Evolutionary conservation across 2,113 vertebrate species (phyloP).

Genomic region (Solea senegalensis): DNA sequence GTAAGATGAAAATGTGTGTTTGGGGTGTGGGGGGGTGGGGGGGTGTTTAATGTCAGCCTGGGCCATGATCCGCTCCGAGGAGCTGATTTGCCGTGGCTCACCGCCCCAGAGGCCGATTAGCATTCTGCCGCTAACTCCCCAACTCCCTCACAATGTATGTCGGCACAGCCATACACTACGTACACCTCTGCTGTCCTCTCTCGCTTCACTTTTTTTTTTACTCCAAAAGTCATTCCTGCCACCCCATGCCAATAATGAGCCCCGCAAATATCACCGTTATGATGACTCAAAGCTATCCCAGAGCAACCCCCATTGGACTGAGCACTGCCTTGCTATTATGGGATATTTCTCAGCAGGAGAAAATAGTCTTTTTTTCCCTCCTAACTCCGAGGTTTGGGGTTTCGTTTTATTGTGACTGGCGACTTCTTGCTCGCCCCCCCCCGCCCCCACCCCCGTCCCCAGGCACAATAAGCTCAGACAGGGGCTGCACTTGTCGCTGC

Average conservation of each 20-base stretch:
- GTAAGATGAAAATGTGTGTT: constrained; percentile 73
- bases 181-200: constrained; percentile 35
- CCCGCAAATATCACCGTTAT: constrained; percentile 54
- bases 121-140: constrained; percentile 66
- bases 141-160: constrained; percentile 59
- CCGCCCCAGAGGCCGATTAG: constrained; percentile 71
- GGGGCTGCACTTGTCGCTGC: constrained; percentile 30
- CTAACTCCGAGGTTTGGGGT: constrained; percentile 15
- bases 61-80: constrained; percentile 70
- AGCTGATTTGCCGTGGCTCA: constrained; percentile 76
- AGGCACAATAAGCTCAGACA: constrained; percentile 38
- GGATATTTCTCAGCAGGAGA: constrained; percentile 57
- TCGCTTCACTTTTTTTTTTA: constrained; percentile 29
- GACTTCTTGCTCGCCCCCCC: constrained; percentile 25
- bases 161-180: constrained; percentile 17
- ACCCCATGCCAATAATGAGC: constrained; percentile 58
- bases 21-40: constrained; percentile 31
- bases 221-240: constrained; percentile 43
- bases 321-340: constrained; percentile 28
- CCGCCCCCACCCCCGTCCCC: background rate
- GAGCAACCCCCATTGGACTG: constrained; percentile 50
- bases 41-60: constrained; percentile 70
- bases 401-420: constrained; percentile 37
- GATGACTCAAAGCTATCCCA: constrained; percentile 52
- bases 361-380: constrained; percentile 31